Conservation (phyloP, 2,888 invertebrate species). For the Cryptus armator region DNA sequence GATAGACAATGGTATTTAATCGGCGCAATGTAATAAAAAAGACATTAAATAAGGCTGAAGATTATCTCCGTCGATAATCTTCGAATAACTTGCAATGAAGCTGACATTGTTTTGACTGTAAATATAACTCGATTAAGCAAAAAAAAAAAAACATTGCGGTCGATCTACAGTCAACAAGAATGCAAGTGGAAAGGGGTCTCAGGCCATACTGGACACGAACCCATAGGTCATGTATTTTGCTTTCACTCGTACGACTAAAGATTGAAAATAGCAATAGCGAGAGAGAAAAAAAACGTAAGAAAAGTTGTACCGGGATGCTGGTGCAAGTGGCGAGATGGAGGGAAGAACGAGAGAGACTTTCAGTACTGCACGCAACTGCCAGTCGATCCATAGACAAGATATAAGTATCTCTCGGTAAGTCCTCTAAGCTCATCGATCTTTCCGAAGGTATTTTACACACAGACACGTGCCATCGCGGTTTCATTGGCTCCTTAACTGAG, state of each 20-base stretch:
- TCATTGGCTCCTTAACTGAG: neutral
- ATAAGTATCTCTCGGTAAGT: constrained; percentile 10
- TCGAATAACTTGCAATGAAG: neutral
- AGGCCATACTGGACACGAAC: neutral
- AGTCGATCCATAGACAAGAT: constrained; percentile 9
- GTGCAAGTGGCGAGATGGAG: constrained; percentile 8
- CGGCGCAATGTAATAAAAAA: constrained; percentile 27
- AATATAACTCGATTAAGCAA: neutral
- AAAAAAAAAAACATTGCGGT: neutral
- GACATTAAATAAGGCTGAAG: constrained; percentile 1
- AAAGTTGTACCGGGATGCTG: constrained; percentile 4
- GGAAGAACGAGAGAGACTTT: constrained; percentile 38
- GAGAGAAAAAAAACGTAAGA: neutral
- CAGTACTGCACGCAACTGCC: constrained; percentile 30
- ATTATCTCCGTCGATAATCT: neutral
- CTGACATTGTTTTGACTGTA: neutral
- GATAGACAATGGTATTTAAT: constrained; percentile 30
- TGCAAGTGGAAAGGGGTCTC: neutral
- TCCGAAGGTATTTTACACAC: constrained; percentile 3
- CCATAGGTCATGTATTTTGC: constrained; percentile 24
- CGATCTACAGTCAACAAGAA: neutral
- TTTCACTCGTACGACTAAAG: constrained; percentile 43
- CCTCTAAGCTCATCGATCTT: constrained; percentile 36
- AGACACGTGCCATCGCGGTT: neutral
- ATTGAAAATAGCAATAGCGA: constrained; percentile 13